Conservation (phyloP, 2,888 invertebrate genomes). For the Morpho achilles region DNA sequence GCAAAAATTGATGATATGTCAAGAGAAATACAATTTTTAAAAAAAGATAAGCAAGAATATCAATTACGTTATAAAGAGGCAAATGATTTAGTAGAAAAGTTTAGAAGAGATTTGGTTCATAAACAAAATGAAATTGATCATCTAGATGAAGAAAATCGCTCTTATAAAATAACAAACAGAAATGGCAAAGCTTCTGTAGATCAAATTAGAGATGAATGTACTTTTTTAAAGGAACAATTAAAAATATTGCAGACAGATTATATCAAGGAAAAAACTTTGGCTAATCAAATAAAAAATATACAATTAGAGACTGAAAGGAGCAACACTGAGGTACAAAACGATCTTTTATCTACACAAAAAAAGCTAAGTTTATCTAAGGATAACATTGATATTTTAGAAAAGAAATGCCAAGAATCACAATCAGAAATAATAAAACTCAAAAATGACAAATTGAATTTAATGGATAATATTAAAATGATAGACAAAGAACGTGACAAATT, state of each 20-base stretch:
- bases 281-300: conserved; percentile 81
- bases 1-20: conserved; percentile 51
- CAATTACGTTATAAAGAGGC: conserved; percentile 58
- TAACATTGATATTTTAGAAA: conserved; percentile 77
- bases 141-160: conserved; percentile 66
- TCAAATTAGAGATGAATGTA: conserved; percentile 65
- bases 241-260: conserved; percentile 68
- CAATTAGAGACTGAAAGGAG: conserved; percentile 89
- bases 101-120: conserved; percentile 59
- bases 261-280: conserved; percentile 68
- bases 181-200: conserved; percentile 66
- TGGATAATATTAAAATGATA: conserved; percentile 80
- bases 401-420: conserved; percentile 78
- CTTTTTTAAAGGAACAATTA: conserved; percentile 64
- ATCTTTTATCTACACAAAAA: conserved; percentile 81
- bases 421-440: conserved; percentile 80
- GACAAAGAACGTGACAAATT: conserved; percentile 86
- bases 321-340: conserved; percentile 83
- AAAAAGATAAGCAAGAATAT: conserved; percentile 67
- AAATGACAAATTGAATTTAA: conserved; percentile 81
- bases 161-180: conserved; percentile 65
- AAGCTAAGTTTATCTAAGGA: conserved; percentile 81
- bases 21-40: conserved; percentile 51
- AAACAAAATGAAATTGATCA: conserved; percentile 67
- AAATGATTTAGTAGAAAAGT: conserved; percentile 54